Base-by-base conservation (phyloP, 2,797 vertebrate species). In the Lates japonicus region DNA sequence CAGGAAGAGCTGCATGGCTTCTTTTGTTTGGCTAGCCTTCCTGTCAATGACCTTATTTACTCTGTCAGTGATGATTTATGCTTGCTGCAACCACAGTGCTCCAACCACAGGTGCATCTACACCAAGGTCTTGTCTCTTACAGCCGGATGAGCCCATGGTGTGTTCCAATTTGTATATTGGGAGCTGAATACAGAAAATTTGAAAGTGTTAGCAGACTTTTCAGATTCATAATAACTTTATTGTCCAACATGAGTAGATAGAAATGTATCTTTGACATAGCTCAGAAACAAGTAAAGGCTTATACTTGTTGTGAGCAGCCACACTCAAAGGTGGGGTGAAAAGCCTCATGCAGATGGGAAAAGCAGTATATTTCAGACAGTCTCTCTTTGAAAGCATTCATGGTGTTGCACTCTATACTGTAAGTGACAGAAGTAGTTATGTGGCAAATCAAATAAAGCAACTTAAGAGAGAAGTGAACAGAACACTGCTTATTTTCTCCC, bases 21-120 rank as follows among this genome's bases (percentile, higher is more conserved):
- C 51, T 84, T 88, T 86, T 85, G 69, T 85, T 85, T 81, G 86
- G 65, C 64, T 7, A 71, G 62, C 54, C 69, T 70, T 87, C 55
- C 78, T 83, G 81, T 92, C 61, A 84, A 52, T 84, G 81, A 64
- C 70, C 35, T 73, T 57, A 85, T 68, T 81, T 80, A 86, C 66
- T 69, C 67, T 87, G 78, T 81, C 78, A 70, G 80, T 44, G 65
- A 31, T 76, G 62, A 87, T 90, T 87, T 84, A 85, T 82, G 48
- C 60, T 62, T 22, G n/a, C 71, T 75, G 42, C 25, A 77, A 71
- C 74, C 76, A 63, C 84, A 75, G 46, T 5, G 37, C 61, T 70
- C 48, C 69, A 75, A 67, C 78, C 70, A n/a, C 83, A 89, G 84
- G 88, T 92, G 80, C 55, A 90, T 54, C 61, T 62, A 63, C 65